Conservation (phyloP, 2,888 invertebrate species). For the Pristionchus maxplancki region DNA sequence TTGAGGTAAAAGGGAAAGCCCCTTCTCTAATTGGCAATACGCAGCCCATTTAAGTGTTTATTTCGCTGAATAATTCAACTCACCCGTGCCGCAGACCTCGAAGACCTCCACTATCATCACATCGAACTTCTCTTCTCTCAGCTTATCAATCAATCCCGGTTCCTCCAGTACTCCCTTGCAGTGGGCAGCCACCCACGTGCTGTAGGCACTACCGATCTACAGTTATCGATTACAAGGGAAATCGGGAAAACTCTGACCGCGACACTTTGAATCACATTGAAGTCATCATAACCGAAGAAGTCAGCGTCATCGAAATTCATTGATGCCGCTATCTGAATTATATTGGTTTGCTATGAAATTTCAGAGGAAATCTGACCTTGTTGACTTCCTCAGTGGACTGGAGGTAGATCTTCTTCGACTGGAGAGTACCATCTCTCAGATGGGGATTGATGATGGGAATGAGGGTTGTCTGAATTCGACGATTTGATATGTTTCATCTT, state of each 20-base stretch:
- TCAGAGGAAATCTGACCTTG: not conserved
- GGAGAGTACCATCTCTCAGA: not conserved
- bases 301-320: not conserved
- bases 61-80: not conserved
- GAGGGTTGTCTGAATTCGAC: not conserved
- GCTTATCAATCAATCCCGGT: not conserved
- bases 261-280: not conserved
- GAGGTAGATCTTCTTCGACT: constrained; percentile 16
- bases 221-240: not conserved
- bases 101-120: constrained; percentile 9
- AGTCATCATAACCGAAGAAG: constrained; percentile 12
- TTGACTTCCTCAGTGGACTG: not conserved
- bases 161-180: constrained; percentile 2
- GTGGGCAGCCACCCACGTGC: not conserved
- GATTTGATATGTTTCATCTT: too few relatives aligned
- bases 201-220: not conserved
- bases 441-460: not conserved
- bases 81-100: constrained; percentile 14
- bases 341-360: not conserved
- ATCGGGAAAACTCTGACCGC: not conserved
- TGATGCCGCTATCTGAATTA: not conserved
- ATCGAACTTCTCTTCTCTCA: not conserved
- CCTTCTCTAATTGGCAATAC: too few relatives aligned
- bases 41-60: too few relatives aligned
- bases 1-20: not conserved